phyloP scores from a whole-genome alignment of 2,888 invertebrate species.

The Lysandra bellargus region DNA sequence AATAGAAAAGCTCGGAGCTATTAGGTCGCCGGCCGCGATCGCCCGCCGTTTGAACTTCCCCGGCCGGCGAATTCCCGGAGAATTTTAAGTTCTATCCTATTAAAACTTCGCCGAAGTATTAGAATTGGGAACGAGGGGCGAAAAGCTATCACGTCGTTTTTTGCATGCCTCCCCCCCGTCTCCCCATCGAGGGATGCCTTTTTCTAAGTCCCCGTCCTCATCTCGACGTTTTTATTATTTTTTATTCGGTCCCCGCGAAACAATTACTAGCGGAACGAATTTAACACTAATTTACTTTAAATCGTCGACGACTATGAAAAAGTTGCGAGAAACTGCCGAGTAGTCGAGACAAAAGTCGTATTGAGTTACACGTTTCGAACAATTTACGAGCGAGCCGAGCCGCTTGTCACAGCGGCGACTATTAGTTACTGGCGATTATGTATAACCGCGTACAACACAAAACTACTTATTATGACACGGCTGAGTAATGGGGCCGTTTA shows the following conservation, averaged over 20 bases:
- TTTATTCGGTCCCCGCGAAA: slow-evolving; percentile 17
- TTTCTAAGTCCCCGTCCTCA: slow-evolving; percentile 22
- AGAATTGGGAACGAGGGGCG: slow-evolving; percentile 77
- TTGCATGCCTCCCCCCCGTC: slow-evolving; percentile 55
- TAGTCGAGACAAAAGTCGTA: neutral
- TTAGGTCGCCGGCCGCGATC: slow-evolving; percentile 51
- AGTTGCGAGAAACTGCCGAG: neutral
- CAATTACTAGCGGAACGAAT: neutral
- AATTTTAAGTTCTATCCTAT: slow-evolving; percentile 78
- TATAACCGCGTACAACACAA: slow-evolving; percentile 31
- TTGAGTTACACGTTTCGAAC: slow-evolving; percentile 8
- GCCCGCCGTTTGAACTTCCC: slow-evolving; percentile 60
- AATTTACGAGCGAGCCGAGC: neutral
- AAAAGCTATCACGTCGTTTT: slow-evolving; percentile 75
- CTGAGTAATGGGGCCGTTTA: slow-evolving; percentile 78
- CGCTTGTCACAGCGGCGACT: neutral
- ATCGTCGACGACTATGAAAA: neutral
- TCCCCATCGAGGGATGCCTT: slow-evolving; percentile 45
- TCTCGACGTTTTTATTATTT: slow-evolving; percentile 1
- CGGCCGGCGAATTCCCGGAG: slow-evolving; percentile 65
- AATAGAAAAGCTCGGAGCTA: slow-evolving; percentile 46
- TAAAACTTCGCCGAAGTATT: slow-evolving; percentile 78
- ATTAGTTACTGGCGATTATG: slow-evolving; percentile 3
- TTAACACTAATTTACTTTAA: slow-evolving; percentile 1
- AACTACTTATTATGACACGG: slow-evolving; percentile 72